Conservation (phyloP, 2,888 invertebrate genomes). For the Tinea semifulvella region DNA sequence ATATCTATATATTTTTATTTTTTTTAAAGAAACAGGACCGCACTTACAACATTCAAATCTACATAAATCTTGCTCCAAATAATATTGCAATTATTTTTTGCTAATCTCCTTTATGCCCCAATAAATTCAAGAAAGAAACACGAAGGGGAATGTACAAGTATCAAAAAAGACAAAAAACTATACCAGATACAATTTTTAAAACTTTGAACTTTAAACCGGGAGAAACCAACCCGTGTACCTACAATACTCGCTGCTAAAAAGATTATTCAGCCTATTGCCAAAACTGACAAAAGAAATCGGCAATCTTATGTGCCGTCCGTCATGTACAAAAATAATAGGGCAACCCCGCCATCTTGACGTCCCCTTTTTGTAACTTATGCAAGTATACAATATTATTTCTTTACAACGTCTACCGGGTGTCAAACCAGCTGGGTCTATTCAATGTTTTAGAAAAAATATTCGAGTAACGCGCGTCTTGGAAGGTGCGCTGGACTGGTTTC, state of each 20-base stretch:
- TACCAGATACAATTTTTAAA: too few relatives aligned
- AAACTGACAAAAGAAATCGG: neutral
- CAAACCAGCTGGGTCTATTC: constrained; percentile 61
- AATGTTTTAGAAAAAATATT: constrained; percentile 27
- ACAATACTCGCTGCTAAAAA: too few relatives aligned
- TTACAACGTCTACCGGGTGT: constrained; percentile 30
- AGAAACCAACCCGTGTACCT: too few relatives aligned
- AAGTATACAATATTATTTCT: constrained; percentile 46
- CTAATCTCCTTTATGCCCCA: neutral
- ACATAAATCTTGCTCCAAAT: neutral
- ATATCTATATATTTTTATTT: too few relatives aligned
- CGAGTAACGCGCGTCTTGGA: constrained; percentile 11
- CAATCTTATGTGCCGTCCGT: neutral
- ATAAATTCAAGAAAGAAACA: neutral
- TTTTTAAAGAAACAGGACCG: neutral
- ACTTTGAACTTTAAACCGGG: too few relatives aligned
- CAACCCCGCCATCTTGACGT: constrained; percentile 30
- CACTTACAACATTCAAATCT: neutral
- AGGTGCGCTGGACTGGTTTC: constrained; percentile 2
- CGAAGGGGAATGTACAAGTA: too few relatives aligned
- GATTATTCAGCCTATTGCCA: too few relatives aligned
- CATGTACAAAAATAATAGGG: constrained; percentile 4
- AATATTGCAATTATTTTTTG: neutral
- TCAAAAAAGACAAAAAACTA: too few relatives aligned
- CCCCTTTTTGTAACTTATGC: constrained; percentile 35